These are phyloP conservation scores for Glaucidium brasilianum DNA, from an alignment of 2,113 vertebrate species.

Conservation along the genomic window DNA sequence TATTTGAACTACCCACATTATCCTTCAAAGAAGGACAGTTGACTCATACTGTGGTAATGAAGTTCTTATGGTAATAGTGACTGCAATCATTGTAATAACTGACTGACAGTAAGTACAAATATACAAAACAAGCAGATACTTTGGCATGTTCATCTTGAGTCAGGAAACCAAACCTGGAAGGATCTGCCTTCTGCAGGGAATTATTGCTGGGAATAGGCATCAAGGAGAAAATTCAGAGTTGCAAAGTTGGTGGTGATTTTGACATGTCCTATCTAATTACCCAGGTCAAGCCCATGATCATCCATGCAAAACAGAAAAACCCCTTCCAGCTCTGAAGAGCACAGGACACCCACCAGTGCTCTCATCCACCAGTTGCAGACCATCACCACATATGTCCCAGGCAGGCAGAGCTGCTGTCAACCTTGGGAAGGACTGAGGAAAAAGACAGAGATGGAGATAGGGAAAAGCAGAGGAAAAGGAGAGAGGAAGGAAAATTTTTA, in stretches of 20 bases:
- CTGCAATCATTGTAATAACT: neutral
- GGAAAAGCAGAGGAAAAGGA: neutral
- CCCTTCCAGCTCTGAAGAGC: neutral
- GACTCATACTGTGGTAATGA: neutral
- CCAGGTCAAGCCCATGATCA: neutral
- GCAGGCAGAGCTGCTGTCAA: neutral
- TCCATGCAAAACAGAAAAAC: neutral
- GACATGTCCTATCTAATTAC: neutral
- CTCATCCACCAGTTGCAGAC: neutral
- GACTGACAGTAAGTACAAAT: neutral
- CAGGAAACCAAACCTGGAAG: neutral
- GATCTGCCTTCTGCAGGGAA: neutral
- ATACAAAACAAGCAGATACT: neutral
- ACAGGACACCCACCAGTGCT: neutral
- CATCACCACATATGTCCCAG: neutral
- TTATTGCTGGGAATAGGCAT: neutral
- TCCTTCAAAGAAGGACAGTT: neutral
- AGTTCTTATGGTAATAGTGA: neutral
- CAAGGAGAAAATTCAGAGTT: neutral
- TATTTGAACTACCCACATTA: neutral
- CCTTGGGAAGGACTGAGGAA: neutral
- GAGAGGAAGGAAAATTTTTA: neutral
- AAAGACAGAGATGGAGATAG: neutral
- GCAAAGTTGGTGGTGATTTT: neutral
- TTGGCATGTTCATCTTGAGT: neutral